Percentiles rank a stretch among this genome's conserved stretches.
These are phyloP conservation scores for Heterotilapia buettikoferi DNA, from an alignment of 2,113 vertebrate genomes.

Conservation along the genomic window DNA sequence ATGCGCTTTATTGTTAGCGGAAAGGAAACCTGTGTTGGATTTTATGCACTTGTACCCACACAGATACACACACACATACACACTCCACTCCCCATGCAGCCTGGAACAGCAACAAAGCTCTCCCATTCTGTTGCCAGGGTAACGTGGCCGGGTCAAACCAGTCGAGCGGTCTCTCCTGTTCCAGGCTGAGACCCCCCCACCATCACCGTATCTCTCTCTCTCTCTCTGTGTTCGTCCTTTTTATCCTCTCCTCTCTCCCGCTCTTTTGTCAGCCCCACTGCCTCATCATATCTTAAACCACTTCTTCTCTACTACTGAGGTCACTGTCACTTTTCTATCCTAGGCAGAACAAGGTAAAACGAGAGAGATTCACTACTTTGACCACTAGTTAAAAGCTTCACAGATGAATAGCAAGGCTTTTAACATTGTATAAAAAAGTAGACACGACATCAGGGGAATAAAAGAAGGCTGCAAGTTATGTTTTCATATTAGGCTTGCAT, in stretches of 20 bases:
- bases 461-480: not conserved
- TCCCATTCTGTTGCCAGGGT: slow-evolving; percentile 59
- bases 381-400: not conserved
- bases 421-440: not conserved
- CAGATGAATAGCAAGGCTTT: not conserved
- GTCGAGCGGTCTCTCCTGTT: slow-evolving; percentile 45
- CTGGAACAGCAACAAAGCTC: slow-evolving; percentile 57
- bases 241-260: not conserved
- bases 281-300: not conserved
- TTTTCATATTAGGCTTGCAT: not conserved
- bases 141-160: slow-evolving; percentile 58
- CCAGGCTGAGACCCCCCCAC: not conserved
- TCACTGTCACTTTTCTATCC: not conserved
- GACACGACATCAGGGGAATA: not conserved
- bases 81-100: slow-evolving; percentile 17
- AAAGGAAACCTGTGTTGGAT: slow-evolving; percentile 42
- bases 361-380: not conserved
- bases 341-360: not conserved
- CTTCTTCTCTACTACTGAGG: not conserved
- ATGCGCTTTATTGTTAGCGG: slow-evolving; percentile 23
- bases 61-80: not conserved
- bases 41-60: slow-evolving; percentile 24
- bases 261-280: not conserved
- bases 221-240: slow-evolving; percentile 7
- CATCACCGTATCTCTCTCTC: not conserved